phyloP scores from a whole-genome alignment of 2,797 vertebrate species.

The Sebastes hubbsi region DNA sequence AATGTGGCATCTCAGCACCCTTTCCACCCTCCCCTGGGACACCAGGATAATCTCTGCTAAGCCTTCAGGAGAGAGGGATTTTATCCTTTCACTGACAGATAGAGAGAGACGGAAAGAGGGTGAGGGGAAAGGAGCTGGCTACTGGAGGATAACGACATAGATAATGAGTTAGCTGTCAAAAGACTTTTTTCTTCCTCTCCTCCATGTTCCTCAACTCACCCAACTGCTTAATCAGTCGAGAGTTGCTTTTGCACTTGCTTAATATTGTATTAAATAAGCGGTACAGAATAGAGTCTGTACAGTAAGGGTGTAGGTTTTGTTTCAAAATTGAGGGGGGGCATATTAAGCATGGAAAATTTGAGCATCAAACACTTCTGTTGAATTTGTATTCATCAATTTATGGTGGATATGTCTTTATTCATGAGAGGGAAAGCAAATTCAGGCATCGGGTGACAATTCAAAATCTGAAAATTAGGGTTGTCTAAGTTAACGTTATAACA shows the following conservation, averaged over 20 bases:
- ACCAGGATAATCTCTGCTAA: slow-evolving; percentile 75
- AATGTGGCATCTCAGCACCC: slow-evolving; percentile 75
- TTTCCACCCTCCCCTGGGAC: slow-evolving; percentile 65
- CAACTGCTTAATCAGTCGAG: slow-evolving; percentile 61
- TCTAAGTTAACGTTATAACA: too few relatives aligned
- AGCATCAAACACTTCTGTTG: neutral
- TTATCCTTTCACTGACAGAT: slow-evolving; percentile 69
- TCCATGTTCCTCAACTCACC: slow-evolving; percentile 34
- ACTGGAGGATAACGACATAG: slow-evolving; percentile 73
- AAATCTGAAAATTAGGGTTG: neutral
- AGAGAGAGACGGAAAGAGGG: slow-evolving; percentile 59
- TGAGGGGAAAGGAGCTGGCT: slow-evolving; percentile 54
- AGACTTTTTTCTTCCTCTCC: slow-evolving; percentile 43
- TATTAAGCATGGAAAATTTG: neutral
- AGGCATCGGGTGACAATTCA: neutral
- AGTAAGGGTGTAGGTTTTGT: neutral
- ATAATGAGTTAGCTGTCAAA: slow-evolving; percentile 79
- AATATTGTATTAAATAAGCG: slow-evolving; percentile 39
- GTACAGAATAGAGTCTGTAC: neutral
- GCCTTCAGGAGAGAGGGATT: slow-evolving; percentile 71
- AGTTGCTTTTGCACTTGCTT: slow-evolving; percentile 44
- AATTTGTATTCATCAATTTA: too few relatives aligned
- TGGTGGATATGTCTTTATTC: neutral
- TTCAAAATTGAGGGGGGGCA: neutral
- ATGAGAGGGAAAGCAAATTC: neutral